Evolutionary conservation across 2,888 invertebrate genomes (phyloP).

Genomic region (Schizotus pectinicornis): DNA sequence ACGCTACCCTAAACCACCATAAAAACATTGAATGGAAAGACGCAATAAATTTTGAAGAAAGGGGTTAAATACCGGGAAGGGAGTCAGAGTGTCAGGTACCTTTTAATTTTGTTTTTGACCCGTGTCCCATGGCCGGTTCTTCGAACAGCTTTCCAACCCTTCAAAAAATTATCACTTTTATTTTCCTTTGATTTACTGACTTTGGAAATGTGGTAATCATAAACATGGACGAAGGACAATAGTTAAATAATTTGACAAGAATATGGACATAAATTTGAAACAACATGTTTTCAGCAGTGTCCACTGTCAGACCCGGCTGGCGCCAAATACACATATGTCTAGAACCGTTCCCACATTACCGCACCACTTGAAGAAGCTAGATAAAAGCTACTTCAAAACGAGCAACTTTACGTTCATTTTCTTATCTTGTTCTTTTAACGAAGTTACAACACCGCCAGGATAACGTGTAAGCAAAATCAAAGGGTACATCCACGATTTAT

Average conservation of each 20-base stretch:
- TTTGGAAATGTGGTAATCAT: too few relatives aligned
- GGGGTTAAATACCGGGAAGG: too few relatives aligned
- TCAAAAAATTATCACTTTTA: too few relatives aligned
- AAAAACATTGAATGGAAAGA: too few relatives aligned
- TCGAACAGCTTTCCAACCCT: too few relatives aligned
- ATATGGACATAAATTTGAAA: conserved; percentile 5
- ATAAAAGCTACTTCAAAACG: conserved; percentile 43
- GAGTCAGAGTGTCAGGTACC: too few relatives aligned
- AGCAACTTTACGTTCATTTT: conserved; percentile 17
- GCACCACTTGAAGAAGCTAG: conserved; percentile 48
- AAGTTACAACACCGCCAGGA: neutral
- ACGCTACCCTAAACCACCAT: too few relatives aligned
- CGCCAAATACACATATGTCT: conserved; percentile 49
- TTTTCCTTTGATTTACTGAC: too few relatives aligned
- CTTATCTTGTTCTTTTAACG: conserved; percentile 18
- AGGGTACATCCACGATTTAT: neutral
- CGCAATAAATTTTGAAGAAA: too few relatives aligned
- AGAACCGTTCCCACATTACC: conserved; percentile 48
- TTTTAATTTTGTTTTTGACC: too few relatives aligned
- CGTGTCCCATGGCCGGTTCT: too few relatives aligned
- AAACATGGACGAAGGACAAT: neutral
- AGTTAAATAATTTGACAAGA: neutral
- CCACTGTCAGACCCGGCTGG: conserved; percentile 41
- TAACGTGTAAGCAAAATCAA: conserved; percentile 5
- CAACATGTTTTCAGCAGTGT: conserved; percentile 17